A percentile compares a stretch with the other conserved stretches of the same genome.
phyloP scores from a whole-genome alignment of 2,888 invertebrate species.

The Leucophora obtusa region DNA sequence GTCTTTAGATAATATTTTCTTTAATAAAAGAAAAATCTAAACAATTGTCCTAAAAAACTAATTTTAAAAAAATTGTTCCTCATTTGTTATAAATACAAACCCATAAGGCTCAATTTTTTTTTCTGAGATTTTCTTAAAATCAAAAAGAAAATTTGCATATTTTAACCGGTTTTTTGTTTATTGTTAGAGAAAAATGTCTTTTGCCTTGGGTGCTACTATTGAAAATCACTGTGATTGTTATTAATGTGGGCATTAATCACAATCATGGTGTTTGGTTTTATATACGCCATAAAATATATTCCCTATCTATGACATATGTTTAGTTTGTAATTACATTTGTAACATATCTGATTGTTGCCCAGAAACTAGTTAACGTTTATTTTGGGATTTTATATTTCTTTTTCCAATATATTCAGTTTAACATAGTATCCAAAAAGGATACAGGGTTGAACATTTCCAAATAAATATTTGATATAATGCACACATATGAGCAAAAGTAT shows the following conservation, averaged over 20 bases:
- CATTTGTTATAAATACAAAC: background rate
- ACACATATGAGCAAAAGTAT: no score
- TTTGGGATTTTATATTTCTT: no score
- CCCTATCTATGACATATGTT: no score
- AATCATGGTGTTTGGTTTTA: background rate
- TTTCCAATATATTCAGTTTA: no score
- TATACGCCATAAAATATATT: no score
- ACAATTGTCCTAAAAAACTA: background rate
- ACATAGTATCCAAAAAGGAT: no score
- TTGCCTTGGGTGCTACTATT: background rate
- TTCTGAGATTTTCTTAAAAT: background rate
- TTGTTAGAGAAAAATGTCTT: background rate
- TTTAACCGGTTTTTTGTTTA: background rate
- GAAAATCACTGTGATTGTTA: slow-evolving; percentile 4
- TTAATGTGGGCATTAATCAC: background rate
- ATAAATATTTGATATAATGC: no score
- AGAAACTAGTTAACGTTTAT: no score
- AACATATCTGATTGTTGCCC: no score
- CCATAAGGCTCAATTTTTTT: background rate
- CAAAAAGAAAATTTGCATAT: background rate
- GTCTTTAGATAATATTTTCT: background rate
- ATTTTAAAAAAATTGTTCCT: background rate
- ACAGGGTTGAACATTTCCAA: no score
- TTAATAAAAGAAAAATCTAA: background rate
- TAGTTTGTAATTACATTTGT: no score